Percentiles rank a stretch among this genome's conserved stretches.
Conservation (phyloP, 2,113 vertebrate species). For the Lontra canadensis region DNA sequence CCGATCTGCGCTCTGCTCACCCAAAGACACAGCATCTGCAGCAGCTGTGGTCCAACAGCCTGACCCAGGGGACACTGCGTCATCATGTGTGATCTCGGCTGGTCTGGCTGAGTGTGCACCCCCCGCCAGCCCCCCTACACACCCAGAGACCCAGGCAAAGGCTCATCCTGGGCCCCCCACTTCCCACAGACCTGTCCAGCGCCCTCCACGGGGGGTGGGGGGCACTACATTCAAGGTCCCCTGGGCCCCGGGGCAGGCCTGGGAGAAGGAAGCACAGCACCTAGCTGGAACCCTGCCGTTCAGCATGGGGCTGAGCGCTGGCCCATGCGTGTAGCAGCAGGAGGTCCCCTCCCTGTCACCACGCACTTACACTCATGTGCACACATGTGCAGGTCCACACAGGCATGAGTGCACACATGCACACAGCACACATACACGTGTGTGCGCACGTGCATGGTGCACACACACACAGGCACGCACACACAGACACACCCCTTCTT, state of each 20-base stretch:
- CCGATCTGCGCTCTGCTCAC: rapidly evolving
- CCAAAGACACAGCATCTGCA: rapidly evolving
- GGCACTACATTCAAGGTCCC: neutral
- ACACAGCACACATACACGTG: neutral
- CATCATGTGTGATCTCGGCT: neutral
- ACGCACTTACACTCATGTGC: no score
- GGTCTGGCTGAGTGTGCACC: neutral
- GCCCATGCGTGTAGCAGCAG: neutral
- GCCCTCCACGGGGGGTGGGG: no score
- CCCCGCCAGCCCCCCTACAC: neutral
- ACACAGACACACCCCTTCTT: constrained; percentile 52
- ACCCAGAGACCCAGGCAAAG: neutral
- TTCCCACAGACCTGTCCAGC: neutral
- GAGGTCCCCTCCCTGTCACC: neutral
- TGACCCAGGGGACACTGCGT: rapidly evolving
- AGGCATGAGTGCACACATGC: no score
- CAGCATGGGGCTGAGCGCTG: no score
- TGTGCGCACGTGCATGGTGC: no score
- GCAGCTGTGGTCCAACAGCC: neutral
- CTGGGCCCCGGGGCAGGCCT: neutral
- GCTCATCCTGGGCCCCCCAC: neutral
- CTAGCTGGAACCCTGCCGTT: neutral
- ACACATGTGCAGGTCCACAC: no score
- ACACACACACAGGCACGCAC: neutral
- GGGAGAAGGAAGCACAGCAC: neutral